A percentile compares a stretch with the other conserved stretches of the same genome.
Conservation (phyloP, 2,797 vertebrate genomes). For the Sphenodon punctatus region DNA sequence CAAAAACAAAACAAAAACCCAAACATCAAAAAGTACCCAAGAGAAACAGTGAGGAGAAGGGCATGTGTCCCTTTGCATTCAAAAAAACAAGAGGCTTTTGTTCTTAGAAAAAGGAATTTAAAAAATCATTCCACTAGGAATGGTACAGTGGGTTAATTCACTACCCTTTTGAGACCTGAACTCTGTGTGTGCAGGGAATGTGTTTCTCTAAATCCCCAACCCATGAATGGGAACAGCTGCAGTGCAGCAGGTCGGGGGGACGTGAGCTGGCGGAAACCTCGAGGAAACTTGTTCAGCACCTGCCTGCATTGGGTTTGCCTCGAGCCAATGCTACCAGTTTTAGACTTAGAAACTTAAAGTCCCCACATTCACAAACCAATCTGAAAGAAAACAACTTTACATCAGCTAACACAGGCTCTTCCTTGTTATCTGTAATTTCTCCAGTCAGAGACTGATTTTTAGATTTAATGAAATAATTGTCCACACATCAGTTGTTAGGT, state of each 20-base stretch:
- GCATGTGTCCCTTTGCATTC: not conserved
- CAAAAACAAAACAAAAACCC: not conserved
- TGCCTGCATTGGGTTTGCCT: slow-evolving; percentile 21
- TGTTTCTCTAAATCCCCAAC: slow-evolving; percentile 23
- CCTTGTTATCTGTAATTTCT: not conserved
- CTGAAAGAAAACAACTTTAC: not conserved
- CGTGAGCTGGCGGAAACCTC: slow-evolving; percentile 15
- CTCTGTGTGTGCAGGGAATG: slow-evolving; percentile 1
- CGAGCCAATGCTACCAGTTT: not conserved
- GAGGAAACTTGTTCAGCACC: slow-evolving; percentile 44
- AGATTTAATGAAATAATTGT: not conserved
- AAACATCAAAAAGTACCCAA: slow-evolving; percentile 28
- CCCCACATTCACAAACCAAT: not conserved
- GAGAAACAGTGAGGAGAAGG: slow-evolving; percentile 40
- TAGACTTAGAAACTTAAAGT: slow-evolving; percentile 31
- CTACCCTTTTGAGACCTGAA: slow-evolving; percentile 17
- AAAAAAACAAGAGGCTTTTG: slow-evolving; percentile 58
- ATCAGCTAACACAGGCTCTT: not conserved
- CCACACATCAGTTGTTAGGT: not conserved
- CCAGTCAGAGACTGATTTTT: not conserved
- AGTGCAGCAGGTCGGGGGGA: slow-evolving; percentile 20
- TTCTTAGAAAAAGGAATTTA: slow-evolving; percentile 35
- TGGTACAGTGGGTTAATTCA: slow-evolving; percentile 43
- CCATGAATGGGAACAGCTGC: slow-evolving; percentile 29
- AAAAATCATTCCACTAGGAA: slow-evolving; percentile 36